Percentiles rank a stretch among this genome's conserved stretches.
Evolutionary conservation across 2,888 invertebrate genomes (phyloP).

Genomic region (Hirudinaria manillensis): DNA sequence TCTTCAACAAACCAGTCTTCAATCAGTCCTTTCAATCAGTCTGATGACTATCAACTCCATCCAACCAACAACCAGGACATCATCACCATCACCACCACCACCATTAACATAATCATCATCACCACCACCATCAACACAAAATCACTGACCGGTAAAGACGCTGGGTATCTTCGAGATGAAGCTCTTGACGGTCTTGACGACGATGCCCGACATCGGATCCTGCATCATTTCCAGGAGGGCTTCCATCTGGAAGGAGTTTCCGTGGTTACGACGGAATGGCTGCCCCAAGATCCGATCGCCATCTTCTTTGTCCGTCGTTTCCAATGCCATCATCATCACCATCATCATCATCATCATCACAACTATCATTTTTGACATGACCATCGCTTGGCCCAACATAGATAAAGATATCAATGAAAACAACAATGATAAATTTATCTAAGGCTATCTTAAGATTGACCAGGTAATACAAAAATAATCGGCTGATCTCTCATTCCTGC

Average conservation of each 20-base stretch:
- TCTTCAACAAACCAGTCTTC: conserved; percentile 17
- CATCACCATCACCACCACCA: background rate
- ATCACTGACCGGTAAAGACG: conserved; percentile 67
- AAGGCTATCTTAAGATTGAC: too few relatives aligned
- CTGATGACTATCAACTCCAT: background rate
- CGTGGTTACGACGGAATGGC: too few relatives aligned
- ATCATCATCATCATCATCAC: too few relatives aligned
- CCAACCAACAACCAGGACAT: background rate
- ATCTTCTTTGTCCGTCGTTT: too few relatives aligned
- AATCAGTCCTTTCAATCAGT: conserved; percentile 21
- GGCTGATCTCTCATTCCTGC: too few relatives aligned
- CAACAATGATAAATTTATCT: too few relatives aligned
- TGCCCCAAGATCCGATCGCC: too few relatives aligned
- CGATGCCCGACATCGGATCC: conserved; percentile 84
- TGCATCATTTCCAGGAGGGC: conserved; percentile 90
- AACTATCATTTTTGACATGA: too few relatives aligned
- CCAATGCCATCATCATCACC: too few relatives aligned
- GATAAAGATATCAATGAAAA: too few relatives aligned
- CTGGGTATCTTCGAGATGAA: conserved; percentile 98
- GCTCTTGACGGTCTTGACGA: conserved; percentile 93
- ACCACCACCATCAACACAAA: background rate
- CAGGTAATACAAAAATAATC: too few relatives aligned
- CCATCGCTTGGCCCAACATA: too few relatives aligned
- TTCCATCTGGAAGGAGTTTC: conserved; percentile 34
- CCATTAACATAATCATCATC: background rate